A percentile compares a stretch with the other conserved stretches of the same genome.
Conservation (phyloP, 2,797 vertebrate species). For the Gymnoscopelus microlampas region DNA sequence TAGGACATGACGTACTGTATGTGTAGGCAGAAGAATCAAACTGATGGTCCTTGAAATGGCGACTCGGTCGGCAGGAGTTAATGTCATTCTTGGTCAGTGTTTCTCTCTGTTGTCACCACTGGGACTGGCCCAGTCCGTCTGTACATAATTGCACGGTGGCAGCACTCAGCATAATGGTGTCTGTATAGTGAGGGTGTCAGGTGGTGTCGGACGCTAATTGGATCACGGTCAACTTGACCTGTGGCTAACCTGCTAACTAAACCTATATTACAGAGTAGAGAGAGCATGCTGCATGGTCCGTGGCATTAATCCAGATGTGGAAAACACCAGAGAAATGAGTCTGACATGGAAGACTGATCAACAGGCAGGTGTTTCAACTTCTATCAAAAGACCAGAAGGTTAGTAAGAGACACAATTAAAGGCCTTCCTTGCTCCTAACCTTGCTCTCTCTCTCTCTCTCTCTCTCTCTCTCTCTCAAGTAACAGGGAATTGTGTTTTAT, state of each 20-base stretch:
- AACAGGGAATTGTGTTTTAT: too few species aligned
- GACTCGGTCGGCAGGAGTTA: too few species aligned
- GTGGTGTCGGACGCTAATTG: constrained; percentile 69
- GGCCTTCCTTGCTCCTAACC: background rate
- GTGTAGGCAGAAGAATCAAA: too few species aligned
- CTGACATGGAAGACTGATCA: constrained; percentile 14
- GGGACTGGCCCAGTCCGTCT: background rate
- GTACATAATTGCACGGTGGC: constrained; percentile 2
- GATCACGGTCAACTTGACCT: constrained; percentile 70
- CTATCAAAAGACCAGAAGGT: too few species aligned
- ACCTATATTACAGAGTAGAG: constrained; percentile 52
- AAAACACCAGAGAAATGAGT: constrained; percentile 70
- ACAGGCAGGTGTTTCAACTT: too few species aligned
- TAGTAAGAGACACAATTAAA: too few species aligned
- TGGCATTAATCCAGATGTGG: constrained; percentile 60
- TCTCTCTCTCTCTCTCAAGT: background rate
- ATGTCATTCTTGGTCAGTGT: background rate
- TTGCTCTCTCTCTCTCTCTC: background rate
- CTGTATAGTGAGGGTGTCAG: constrained; percentile 36
- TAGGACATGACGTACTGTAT: too few species aligned
- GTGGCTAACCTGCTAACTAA: constrained; percentile 66
- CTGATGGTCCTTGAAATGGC: too few species aligned
- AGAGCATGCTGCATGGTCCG: constrained; percentile 47
- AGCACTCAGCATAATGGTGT: constrained; percentile 17
- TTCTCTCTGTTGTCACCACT: background rate